These are phyloP conservation scores for Thymelicus acteon DNA, from an alignment of 2,888 invertebrate species.

Conservation along the genomic window DNA sequence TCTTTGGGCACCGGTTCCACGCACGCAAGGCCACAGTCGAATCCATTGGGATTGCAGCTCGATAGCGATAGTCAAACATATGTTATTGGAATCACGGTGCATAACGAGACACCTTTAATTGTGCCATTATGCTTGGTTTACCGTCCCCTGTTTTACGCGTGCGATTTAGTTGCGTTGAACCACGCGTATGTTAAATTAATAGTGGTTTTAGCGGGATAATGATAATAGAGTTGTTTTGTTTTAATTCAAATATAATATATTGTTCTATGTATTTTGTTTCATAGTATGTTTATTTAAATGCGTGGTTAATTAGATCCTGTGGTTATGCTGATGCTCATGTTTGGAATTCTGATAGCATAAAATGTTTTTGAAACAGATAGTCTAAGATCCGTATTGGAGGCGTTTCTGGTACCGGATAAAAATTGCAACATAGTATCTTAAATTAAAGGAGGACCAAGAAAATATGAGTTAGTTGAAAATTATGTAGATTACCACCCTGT, in stretches of 20 bases:
- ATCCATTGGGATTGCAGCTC: background rate
- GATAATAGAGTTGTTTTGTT: background rate
- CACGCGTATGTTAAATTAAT: conserved; percentile 14
- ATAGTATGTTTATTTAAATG: too few species aligned
- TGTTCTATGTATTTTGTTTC: background rate
- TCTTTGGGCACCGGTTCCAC: too few species aligned
- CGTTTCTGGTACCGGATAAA: too few species aligned
- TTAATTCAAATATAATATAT: conserved; percentile 1
- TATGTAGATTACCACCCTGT: too few species aligned
- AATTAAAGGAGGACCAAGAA: too few species aligned
- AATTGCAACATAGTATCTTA: too few species aligned
- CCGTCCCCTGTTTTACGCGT: background rate
- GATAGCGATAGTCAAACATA: background rate
- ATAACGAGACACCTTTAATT: conserved; percentile 14
- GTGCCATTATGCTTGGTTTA: conserved; percentile 13
- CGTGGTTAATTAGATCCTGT: too few species aligned
- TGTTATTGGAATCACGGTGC: conserved; percentile 11
- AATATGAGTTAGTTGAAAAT: too few species aligned
- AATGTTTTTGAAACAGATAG: too few species aligned
- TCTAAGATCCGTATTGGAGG: too few species aligned
- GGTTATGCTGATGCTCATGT: too few species aligned
- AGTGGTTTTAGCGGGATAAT: conserved; percentile 16
- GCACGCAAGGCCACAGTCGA: background rate
- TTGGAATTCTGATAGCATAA: too few species aligned
- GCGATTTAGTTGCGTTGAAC: conserved; percentile 11